Conservation (phyloP, 2,797 vertebrate genomes). For the Fratercula arctica region DNA sequence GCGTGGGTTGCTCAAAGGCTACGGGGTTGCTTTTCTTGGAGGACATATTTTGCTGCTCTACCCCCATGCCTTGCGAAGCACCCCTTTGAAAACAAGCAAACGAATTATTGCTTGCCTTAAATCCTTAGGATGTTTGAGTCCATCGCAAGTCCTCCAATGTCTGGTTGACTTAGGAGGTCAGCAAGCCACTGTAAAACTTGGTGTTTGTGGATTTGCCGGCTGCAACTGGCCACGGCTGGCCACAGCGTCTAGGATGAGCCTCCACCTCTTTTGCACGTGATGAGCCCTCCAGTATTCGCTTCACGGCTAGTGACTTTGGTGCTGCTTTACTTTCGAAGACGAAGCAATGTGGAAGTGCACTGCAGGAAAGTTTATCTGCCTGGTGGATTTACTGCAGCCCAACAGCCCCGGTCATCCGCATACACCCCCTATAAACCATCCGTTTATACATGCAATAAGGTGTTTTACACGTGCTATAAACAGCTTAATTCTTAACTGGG, state of each 20-base stretch:
- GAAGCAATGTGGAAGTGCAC: neutral
- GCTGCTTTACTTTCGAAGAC: neutral
- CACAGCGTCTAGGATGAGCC: neutral
- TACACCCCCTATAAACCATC: neutral
- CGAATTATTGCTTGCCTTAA: neutral
- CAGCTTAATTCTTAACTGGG: neutral
- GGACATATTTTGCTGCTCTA: neutral
- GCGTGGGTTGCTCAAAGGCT: neutral
- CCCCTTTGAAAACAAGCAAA: neutral
- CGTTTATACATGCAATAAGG: neutral
- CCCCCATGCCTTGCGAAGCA: neutral
- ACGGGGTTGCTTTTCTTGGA: neutral
- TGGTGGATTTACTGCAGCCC: neutral
- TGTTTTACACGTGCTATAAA: neutral
- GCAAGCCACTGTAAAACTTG: neutral
- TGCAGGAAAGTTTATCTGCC: neutral
- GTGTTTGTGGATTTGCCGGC: neutral
- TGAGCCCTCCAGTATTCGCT: neutral
- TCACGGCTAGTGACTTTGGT: neutral
- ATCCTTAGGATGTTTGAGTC: neutral
- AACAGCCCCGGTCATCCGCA: rapidly evolving
- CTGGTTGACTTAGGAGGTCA: neutral
- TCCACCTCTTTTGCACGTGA: neutral
- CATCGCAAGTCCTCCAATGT: no score
- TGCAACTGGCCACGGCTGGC: neutral